Percentiles rank a stretch among this genome's conserved stretches.
These are phyloP conservation scores for Rotaria sp. DNA, from an alignment of 2,888 invertebrate species.

Conservation along the genomic window DNA sequence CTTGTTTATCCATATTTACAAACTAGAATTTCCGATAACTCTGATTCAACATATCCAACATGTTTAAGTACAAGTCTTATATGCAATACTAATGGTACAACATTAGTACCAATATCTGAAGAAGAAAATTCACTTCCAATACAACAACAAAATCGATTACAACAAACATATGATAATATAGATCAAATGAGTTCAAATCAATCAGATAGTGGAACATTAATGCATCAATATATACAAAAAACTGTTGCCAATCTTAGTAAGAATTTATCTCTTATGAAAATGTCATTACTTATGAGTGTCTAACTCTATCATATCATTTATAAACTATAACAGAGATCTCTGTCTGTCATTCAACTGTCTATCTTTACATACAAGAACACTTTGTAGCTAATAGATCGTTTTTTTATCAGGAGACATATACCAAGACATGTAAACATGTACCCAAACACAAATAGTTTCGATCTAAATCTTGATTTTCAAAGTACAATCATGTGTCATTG, in stretches of 20 bases:
- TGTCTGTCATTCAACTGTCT: neutral
- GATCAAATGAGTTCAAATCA: neutral
- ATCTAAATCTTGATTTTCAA: no score
- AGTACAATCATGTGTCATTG: no score
- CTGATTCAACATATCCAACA: neutral
- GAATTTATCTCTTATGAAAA: no score
- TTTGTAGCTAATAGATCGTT: neutral
- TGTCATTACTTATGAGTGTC: neutral
- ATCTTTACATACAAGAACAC: neutral
- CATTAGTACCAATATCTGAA: conserved; percentile 9
- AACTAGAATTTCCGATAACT: neutral
- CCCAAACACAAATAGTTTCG: neutral
- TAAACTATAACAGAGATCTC: neutral
- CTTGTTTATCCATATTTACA: neutral
- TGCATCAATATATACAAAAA: neutral
- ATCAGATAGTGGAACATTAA: neutral
- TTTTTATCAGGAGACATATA: neutral
- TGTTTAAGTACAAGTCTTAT: neutral
- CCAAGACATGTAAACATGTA: neutral
- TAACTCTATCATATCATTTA: neutral
- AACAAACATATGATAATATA: neutral
- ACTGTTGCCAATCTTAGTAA: neutral
- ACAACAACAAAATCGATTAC: neutral
- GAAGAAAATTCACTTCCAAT: neutral
- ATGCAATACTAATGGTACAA: no score